Base-by-base conservation (phyloP, 64 coral and sea anemone genomes). In the Dendrophyllia cribrosa region DNA sequence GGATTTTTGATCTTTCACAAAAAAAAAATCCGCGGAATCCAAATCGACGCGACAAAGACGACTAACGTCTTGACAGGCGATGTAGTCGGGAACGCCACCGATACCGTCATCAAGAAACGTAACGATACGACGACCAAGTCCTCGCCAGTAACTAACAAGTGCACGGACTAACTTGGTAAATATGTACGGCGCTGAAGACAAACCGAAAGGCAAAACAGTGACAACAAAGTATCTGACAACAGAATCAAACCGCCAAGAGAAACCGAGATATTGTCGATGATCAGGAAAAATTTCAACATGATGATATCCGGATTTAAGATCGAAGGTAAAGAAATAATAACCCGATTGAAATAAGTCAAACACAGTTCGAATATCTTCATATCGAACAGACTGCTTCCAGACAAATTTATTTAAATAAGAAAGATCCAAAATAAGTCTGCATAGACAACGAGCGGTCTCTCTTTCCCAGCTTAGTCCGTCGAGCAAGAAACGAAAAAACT, bases 271-370 rank as follows among this genome's bases (percentile, higher is more conserved):
- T 19, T 79, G 15, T 25, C 69, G 86, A 79, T 96, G 87, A 20
- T 92, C 83, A 43, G 84, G 69, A 59, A 74, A 92, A 77, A 89
- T 60, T 95, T 56, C 93, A 7, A 96, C 34, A 25, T 96, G 95
- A 64, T 93, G 95, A 51, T 93, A 96, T 52, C 90, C 95, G 2
- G 87, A 92, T 89, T 96, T 93, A 12, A 93, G 34, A 34, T 81
- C 34, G 34, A 96, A 93, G 10, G 77, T 93, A n/a, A 93, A 93
- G 59, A 96, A 79, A 88, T 58, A 87, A 80, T 59, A 91, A 64
- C 72, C 89, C 20, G 75, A 46, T 20, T 96, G 72, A 45, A 92
- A 92, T 19, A 96, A 59, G 53, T 77, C 9, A 68, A 92, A 76
- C 9, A 92, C 76, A 84, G 66, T 88, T 58, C 69, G 6, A 47